A percentile compares a stretch with the other conserved stretches of the same genome.
Conservation (phyloP, 2,888 invertebrate species). For the Thymelicus sylvestris region DNA sequence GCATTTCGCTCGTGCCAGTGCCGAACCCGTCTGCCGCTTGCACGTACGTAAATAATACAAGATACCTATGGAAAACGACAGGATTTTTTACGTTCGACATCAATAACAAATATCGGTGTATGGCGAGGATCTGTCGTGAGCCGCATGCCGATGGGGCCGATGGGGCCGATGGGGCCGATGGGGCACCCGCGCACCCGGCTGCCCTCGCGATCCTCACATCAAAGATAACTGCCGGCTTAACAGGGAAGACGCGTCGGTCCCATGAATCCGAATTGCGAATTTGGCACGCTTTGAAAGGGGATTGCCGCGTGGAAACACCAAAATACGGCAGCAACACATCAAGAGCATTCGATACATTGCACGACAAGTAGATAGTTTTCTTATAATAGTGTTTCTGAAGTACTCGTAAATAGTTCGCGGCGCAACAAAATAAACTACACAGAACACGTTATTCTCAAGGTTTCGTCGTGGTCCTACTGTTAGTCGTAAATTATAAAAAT, state of each 20-base stretch:
- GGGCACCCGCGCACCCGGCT: slow-evolving; percentile 5
- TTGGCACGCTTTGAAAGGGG: slow-evolving; percentile 8
- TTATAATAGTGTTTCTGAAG: too few species aligned
- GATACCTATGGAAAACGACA: slow-evolving; percentile 17
- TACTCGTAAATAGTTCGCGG: too few species aligned
- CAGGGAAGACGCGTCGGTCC: slow-evolving; percentile 29
- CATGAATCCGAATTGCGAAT: slow-evolving; percentile 33
- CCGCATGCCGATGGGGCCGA: slow-evolving; percentile 21
- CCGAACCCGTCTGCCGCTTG: neutral
- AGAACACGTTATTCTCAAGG: too few species aligned
- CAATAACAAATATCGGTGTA: slow-evolving; percentile 34
- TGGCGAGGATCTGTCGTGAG: slow-evolving; percentile 18
- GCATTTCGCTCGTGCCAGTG: neutral
- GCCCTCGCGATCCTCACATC: slow-evolving; percentile 31
- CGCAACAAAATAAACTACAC: too few species aligned
- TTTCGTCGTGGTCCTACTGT: too few species aligned
- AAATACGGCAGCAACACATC: neutral
- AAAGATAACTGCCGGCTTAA: slow-evolving; percentile 35
- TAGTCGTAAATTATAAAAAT: neutral
- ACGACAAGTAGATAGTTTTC: too few species aligned
- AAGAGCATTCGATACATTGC: neutral
- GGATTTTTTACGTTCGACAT: slow-evolving; percentile 31
- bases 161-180: neutral
- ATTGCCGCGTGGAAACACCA: slow-evolving; percentile 11
- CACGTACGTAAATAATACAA: slow-evolving; percentile 28